Base-by-base conservation (phyloP, 2,113 vertebrate genomes). In the Hiodon tergisus region DNA sequence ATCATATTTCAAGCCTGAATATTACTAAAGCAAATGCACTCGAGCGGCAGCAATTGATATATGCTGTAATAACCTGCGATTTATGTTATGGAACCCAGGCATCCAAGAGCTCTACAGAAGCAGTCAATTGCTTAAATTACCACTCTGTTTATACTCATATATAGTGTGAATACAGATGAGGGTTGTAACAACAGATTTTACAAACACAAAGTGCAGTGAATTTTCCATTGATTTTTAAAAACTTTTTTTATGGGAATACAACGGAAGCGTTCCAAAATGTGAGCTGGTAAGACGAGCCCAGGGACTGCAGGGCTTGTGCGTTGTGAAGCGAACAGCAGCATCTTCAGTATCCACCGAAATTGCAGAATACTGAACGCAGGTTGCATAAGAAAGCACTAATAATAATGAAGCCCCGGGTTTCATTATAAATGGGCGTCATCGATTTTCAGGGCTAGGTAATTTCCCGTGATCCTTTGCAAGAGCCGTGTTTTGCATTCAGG, bases 351-450 rank as follows among this genome's bases (percentile, higher is more conserved):
- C 54, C 48, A 63, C 52, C 61, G 67, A 31, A 69, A 50, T 69
- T 60, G 61, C 74, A 69, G 60, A 10, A 4, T 61, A 50, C 3
- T 11, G 14, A 47, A 14, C 10, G 52, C 72, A 46, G 62, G 8
- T 5, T 47, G 51, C 57, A 67, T 17, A 52, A 66, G 5, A 66
- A 74, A 47, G 17, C 47, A 55, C 48, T 51, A 66, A 55, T 74
- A 58, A 70, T 65, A 71, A 76, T 69, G 68, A 46, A 54, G 50
- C 10, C 51, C 16, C 50, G 46, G 60, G 60, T 50, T 71, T 76
- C 51, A 65, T 71, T 76, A 76, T 76, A 71, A 65, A 76, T n/a
- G 75, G 68, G n/a, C 47, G 68, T 76, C 75, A 76, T 76, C 75
- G 17, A 71, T 69, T 76, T 76, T 76, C 60, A 76, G 60, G 9